phyloP scores from a whole-genome alignment of 2,113 vertebrate genomes.

The Scopus umbretta region DNA sequence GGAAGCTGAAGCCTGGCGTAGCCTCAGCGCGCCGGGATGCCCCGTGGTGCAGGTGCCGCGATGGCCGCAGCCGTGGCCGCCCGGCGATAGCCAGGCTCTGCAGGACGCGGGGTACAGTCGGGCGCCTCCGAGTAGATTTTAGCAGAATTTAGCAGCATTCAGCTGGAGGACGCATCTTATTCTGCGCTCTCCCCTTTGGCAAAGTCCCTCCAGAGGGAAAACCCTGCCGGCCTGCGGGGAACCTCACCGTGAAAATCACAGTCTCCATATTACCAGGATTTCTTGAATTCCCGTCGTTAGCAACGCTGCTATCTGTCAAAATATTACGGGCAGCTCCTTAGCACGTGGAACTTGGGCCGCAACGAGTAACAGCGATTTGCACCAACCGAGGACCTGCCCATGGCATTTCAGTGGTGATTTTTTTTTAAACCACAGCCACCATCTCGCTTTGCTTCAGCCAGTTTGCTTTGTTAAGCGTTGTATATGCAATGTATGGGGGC shows the following conservation, averaged over 20 bases:
- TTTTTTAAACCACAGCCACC: background rate
- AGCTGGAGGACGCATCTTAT: background rate
- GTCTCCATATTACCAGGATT: rapidly evolving
- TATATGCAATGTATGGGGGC: too few relatives aligned
- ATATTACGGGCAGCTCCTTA: background rate
- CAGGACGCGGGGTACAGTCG: rapidly evolving
- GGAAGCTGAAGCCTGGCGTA: background rate
- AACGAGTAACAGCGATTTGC: background rate
- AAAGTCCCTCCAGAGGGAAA: background rate
- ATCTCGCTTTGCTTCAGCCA: background rate
- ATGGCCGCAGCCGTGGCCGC: background rate
- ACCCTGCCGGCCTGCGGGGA: background rate
- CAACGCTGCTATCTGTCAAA: background rate
- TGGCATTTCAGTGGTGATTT: background rate
- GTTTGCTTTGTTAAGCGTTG: background rate
- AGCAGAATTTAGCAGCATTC: background rate
- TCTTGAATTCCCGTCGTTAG: background rate
- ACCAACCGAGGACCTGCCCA: background rate
- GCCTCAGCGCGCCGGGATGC: background rate
- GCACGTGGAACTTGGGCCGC: rapidly evolving
- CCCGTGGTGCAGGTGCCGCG: background rate
- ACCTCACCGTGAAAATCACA: background rate
- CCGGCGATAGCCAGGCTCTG: background rate
- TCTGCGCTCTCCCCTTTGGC: background rate
- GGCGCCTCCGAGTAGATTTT: background rate